Base-by-base conservation (phyloP, 2,113 vertebrate species). In the Rynchops niger region DNA sequence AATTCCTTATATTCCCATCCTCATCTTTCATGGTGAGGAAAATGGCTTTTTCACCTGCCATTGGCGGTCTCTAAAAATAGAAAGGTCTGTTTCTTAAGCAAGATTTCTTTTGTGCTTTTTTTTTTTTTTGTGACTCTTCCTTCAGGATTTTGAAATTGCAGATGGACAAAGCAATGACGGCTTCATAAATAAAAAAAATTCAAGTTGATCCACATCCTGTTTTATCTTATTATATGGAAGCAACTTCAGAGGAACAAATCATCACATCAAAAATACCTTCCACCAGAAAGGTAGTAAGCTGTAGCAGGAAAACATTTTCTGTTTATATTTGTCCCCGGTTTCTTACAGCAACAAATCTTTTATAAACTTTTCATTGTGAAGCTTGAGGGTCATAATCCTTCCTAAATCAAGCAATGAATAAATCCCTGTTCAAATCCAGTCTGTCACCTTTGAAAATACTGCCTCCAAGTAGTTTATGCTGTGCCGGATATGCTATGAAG, bases 311-410 rank as follows among this genome's bases (percentile, higher is more conserved):
- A 90, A 76, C 15, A 12, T 6, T 1, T 1, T 42, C 65, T 76
- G n/a, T 4, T 2, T 74, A 26, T 87, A 45, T 71, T 63, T 85
- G 69, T 69, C 32, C 13, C 27, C 55, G 18, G 5, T 76, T 92
- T 97, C 49, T 86, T 81, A 82, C 2, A 55, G 40, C 43, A 65
- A 32, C 12, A 50, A 67, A 5, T 84, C 38, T 86, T 69, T 43
- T 66, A 22, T 21, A 73, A 79, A 82, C 76, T 79, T 95, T 82
- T 83, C 43, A 73, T 81, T 93, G 10, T 88, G 72, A 89, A 95
- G 49, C 36, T 88, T 89, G 87, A 94, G 84, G 67, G 90, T 91
- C 27, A 63, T 90, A 95, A 94, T 95, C 85, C 79, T 96, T 96
- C 66, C 83, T 92, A 90, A 97, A 91, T 92, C 71, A 81, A 95